A percentile compares a stretch with the other conserved stretches of the same genome.
These are phyloP conservation scores for Bettongia penicillata DNA, from an alignment of 2,113 vertebrate genomes.

Conservation along the genomic window DNA sequence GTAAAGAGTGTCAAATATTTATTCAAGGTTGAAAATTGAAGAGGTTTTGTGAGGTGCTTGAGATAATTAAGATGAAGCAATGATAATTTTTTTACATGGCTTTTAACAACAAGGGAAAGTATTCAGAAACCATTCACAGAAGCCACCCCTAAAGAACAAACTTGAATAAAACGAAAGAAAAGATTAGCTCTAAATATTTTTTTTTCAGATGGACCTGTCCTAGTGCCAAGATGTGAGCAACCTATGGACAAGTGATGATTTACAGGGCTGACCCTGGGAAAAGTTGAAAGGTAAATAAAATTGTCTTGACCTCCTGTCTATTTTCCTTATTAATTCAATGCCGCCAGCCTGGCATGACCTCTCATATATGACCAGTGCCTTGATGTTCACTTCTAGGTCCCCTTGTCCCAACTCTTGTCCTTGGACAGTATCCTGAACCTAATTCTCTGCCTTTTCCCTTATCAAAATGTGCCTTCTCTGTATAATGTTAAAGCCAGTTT, in stretches of 20 bases:
- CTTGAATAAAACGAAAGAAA: background rate
- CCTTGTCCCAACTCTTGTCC: background rate
- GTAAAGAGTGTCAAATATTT: background rate
- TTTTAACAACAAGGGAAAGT: background rate
- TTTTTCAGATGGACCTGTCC: background rate
- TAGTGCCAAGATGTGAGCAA: background rate
- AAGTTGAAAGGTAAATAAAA: background rate
- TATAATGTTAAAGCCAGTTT: background rate
- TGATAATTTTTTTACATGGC: background rate
- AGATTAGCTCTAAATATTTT: background rate
- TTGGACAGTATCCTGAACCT: background rate
- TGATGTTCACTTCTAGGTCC: background rate
- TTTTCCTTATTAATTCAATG: background rate
- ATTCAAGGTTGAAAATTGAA: background rate
- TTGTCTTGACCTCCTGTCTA: background rate
- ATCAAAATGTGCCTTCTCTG: background rate
- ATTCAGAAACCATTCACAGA: background rate
- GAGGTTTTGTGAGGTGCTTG: background rate
- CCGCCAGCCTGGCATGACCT: background rate
- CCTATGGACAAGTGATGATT: background rate
- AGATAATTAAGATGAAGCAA: background rate
- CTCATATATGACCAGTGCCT: background rate
- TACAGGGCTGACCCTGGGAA: background rate
- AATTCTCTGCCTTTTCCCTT: background rate
- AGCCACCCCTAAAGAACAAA: background rate